Base-by-base conservation (phyloP, 1,140 invertebrate genomes). In the Elysia chlorotica region DNA sequence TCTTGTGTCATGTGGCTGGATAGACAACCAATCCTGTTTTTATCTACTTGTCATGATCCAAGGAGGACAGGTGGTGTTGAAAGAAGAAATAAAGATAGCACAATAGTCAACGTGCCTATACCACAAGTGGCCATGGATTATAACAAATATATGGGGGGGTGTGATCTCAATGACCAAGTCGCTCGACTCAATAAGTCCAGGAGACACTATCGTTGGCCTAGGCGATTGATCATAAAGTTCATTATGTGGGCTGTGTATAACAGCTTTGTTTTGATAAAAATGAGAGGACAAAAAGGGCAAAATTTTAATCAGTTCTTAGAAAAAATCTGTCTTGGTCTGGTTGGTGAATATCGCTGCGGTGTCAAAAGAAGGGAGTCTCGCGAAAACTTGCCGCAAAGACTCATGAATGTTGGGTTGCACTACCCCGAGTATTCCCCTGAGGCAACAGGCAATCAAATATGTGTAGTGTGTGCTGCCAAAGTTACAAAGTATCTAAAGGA, bases 81-180 rank as follows among this genome's bases (percentile, higher is more conserved):
- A 10, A 10, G 41, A 10, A 10, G 41, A 10, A 48, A 48, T 10
- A 48, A n/a, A 48, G 41, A 48, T n/a, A n/a, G 41, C 41, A 14
- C 41, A n/a, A 10, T 48, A n/a, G 41, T 14, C n/a, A n/a, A 14
- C 10, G 41, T 48, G 10, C 41, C 41, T 48, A n/a, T 48, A 48
- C 61, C 61, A 28, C 6, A 28, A 31, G 3, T 31, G 14, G 61
- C 33, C 10, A 63, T 30, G 33, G 30, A 23, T 21, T 63, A 63
- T 31, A 63, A 63, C 30, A 23, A 63, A 6, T 63, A 30, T n/a
- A 63, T 63, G 61, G 61, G 61, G 33, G 61, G 61, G 3, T 30
- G 23, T 5, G 61, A 63, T 63, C 2, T 10, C 2, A 63, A 63
- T 35, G 61, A 63, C 61, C 61, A 63, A 31, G 33, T 63, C 19